phyloP scores from a whole-genome alignment of 2,797 vertebrate genomes.

The Macropus fuliginosus region DNA sequence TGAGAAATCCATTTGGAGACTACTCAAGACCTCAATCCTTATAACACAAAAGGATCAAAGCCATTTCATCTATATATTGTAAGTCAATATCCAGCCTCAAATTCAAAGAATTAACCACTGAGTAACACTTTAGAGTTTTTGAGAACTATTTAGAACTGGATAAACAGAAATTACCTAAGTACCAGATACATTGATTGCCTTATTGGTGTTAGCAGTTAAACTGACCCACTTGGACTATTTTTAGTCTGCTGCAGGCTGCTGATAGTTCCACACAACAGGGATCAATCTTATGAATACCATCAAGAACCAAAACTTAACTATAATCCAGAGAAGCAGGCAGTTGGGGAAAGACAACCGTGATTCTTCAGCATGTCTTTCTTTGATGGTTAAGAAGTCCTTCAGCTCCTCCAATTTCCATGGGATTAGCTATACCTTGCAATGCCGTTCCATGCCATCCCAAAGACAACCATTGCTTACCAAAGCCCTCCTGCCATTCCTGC shows the following conservation, averaged over 20 bases:
- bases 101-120: background rate
- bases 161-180: background rate
- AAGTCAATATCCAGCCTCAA: constrained; percentile 22
- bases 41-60: background rate
- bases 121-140: background rate
- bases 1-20: constrained; percentile 25
- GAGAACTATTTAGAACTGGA: background rate
- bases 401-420: background rate
- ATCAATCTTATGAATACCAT: background rate
- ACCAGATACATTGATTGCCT: background rate
- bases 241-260: background rate
- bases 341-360: background rate
- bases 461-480: background rate
- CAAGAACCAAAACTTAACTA: background rate
- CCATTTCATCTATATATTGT: constrained; percentile 9
- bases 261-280: background rate
- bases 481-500: background rate
- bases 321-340: background rate
- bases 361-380: background rate
- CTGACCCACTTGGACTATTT: background rate
- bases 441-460: background rate
- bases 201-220: background rate
- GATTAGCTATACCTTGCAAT: background rate
- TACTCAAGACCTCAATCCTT: constrained; percentile 41
- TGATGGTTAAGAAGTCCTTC: background rate